phyloP scores from a whole-genome alignment of 2,888 invertebrate species.

The Dasypolia templi region DNA sequence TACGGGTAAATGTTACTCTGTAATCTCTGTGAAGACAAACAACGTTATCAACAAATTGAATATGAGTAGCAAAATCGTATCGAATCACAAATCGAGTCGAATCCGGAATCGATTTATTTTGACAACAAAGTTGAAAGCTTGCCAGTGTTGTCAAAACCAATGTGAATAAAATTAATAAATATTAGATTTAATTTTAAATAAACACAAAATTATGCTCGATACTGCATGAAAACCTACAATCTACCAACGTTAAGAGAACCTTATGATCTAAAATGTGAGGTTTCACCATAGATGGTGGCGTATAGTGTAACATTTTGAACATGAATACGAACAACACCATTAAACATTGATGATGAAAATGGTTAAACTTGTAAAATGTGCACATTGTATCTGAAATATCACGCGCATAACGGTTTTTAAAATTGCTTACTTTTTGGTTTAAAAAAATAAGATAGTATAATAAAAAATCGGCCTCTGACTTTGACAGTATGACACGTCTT shows the following conservation, averaged over 20 bases:
- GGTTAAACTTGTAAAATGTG: not conserved
- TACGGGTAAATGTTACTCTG: not conserved
- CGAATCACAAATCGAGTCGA: not conserved
- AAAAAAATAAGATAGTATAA: conserved; percentile 34
- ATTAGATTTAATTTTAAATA: no score
- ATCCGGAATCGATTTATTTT: conserved; percentile 1
- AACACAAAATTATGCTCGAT: not conserved
- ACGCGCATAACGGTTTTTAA: not conserved
- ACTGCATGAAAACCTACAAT: not conserved
- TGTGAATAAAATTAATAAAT: no score
- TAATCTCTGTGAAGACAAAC: not conserved
- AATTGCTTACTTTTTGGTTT: conserved; percentile 21
- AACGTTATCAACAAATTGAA: not conserved
- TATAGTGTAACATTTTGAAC: conserved; percentile 22
- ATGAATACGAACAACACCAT: conserved; percentile 14
- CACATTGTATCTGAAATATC: not conserved
- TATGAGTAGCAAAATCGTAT: not conserved
- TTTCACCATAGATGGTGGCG: not conserved
- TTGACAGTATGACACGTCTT: conserved; percentile 80
- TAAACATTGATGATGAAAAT: not conserved
- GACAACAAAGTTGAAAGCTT: not conserved
- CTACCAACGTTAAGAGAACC: not conserved
- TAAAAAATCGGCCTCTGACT: conserved; percentile 69
- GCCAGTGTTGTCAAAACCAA: not conserved
- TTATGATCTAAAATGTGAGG: no score